Percentiles rank a stretch among this genome's conserved stretches.
phyloP scores from a whole-genome alignment of 1,140 invertebrate genomes.

The Uloborus diversus region DNA sequence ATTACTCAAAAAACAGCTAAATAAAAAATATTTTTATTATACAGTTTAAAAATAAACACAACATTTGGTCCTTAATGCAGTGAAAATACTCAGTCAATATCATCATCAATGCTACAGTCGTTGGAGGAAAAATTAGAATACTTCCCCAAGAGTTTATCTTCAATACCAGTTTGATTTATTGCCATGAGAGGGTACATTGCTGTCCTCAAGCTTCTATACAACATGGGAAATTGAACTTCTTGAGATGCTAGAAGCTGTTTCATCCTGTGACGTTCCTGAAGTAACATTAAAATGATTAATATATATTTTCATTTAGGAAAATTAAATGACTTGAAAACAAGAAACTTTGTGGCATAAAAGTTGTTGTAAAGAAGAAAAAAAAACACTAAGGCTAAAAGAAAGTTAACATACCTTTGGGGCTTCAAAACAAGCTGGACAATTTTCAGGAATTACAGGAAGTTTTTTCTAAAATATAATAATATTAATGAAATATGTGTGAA shows the following conservation, averaged over 20 bases:
- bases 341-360: background rate
- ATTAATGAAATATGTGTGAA: too few species aligned
- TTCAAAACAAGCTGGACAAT: slow-evolving; percentile 73
- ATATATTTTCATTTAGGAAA: background rate
- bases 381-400: background rate
- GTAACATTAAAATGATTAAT: slow-evolving; percentile 57
- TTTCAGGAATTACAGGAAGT: slow-evolving; percentile 74
- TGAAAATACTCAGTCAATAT: too few species aligned
- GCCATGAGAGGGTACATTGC: slow-evolving; percentile 78
- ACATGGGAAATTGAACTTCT: slow-evolving; percentile 77
- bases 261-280: slow-evolving; percentile 73
- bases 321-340: background rate
- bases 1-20: too few species aligned
- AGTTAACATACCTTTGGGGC: slow-evolving; percentile 68
- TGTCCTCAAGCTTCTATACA: slow-evolving; percentile 75
- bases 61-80: too few species aligned
- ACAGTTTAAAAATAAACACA: too few species aligned
- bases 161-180: slow-evolving; percentile 70
- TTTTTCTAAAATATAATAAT: slow-evolving; percentile 67
- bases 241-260: slow-evolving; percentile 79
- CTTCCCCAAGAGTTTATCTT: slow-evolving; percentile 58
- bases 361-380: background rate
- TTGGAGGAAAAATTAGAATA: background rate
- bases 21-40: too few species aligned
- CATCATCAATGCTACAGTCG: too few species aligned